These are phyloP conservation scores for Adelphocoris suturalis DNA, from an alignment of 2,888 invertebrate species.

Conservation along the genomic window DNA sequence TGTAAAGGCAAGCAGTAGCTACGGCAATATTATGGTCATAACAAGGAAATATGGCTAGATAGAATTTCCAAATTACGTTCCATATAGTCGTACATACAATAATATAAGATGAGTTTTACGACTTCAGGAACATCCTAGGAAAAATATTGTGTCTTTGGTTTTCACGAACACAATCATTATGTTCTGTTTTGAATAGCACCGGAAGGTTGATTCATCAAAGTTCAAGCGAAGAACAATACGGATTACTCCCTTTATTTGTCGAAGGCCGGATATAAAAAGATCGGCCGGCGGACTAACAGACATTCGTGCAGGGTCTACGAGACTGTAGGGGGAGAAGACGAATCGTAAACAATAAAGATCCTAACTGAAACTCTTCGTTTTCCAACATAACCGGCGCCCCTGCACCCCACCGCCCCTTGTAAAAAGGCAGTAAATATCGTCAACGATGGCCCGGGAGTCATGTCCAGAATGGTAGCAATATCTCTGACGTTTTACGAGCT, in stretches of 20 bases:
- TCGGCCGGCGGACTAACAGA: not conserved
- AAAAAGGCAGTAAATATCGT: constrained; percentile 35
- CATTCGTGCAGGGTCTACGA: not conserved
- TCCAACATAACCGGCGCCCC: not conserved
- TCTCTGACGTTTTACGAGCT: constrained; percentile 56
- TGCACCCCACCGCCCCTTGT: not conserved
- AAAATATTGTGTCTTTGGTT: not conserved
- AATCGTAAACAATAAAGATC: constrained; percentile 39
- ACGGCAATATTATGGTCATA: too few relatives aligned
- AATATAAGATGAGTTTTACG: too few relatives aligned
- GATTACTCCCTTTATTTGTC: too few relatives aligned
- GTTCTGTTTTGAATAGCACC: too few relatives aligned
- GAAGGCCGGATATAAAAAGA: not conserved
- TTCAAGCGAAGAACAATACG: too few relatives aligned
- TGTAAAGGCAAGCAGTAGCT: too few relatives aligned
- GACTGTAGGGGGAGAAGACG: not conserved
- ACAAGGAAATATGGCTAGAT: too few relatives aligned
- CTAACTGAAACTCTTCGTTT: constrained; percentile 26
- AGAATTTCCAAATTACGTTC: too few relatives aligned
- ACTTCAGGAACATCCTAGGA: too few relatives aligned
- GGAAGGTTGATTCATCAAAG: too few relatives aligned
- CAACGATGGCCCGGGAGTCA: constrained; percentile 40
- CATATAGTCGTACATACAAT: too few relatives aligned
- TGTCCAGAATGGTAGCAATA: constrained; percentile 63
- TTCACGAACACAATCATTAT: too few relatives aligned